Evolutionary conservation across 2,113 vertebrate species (phyloP).

Genomic region (Narcine bancroftii): DNA sequence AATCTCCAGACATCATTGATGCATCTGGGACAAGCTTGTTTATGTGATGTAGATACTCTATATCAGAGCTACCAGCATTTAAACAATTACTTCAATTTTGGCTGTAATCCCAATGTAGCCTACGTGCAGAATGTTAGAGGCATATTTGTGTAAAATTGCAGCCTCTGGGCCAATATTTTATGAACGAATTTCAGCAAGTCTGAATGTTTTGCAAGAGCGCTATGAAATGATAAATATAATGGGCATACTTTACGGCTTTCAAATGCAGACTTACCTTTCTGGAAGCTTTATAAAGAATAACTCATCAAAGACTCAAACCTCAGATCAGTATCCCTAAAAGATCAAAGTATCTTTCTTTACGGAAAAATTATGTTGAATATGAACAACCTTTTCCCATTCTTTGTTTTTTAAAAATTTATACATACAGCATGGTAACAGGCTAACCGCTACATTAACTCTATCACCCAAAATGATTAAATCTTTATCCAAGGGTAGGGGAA

Average conservation of each 20-base stretch:
- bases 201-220: conserved; percentile 36
- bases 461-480: too few species aligned
- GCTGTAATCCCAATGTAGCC: conserved; percentile 43
- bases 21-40: conserved; percentile 44
- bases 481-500: too few species aligned
- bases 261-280: neutral
- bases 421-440: too few species aligned
- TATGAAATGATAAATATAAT: neutral
- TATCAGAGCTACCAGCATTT: conserved; percentile 53
- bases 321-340: neutral
- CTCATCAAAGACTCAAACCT: neutral
- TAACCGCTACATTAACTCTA: too few species aligned
- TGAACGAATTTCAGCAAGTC: conserved; percentile 48
- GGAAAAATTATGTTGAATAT: neutral
- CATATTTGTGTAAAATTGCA: conserved; percentile 40
- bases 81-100: conserved; percentile 45
- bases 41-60: conserved; percentile 48
- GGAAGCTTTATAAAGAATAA: neutral
- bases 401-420: neutral
- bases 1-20: conserved; percentile 53
- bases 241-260: neutral
- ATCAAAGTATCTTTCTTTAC: neutral
- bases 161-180: conserved; percentile 41
- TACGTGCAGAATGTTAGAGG: conserved; percentile 49
- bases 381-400: neutral